Conservation (phyloP, 92 coral and sea anemone species). For the Porites lobata region DNA sequence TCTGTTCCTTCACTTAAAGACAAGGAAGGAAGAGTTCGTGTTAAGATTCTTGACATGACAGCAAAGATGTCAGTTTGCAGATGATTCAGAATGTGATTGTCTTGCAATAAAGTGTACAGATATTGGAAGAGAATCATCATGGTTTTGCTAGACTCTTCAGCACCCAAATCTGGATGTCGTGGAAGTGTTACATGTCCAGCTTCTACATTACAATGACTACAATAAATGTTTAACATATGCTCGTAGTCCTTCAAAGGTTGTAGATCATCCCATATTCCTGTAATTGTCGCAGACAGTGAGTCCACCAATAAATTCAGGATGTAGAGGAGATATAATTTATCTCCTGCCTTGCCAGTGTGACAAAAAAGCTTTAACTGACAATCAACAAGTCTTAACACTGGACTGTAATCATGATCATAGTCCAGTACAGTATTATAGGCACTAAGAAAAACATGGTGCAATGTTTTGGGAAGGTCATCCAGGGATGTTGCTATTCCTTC, state of each 20-base stretch:
- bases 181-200: conserved; percentile 39
- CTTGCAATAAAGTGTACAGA: conserved; percentile 36
- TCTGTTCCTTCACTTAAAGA: conserved; percentile 17
- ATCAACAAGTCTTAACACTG: conserved; percentile 51
- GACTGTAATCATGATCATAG: conserved; percentile 28
- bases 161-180: conserved; percentile 54
- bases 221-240: conserved; percentile 35
- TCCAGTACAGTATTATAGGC: conserved; percentile 43
- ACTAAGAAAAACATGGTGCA: conserved; percentile 50
- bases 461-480: conserved; percentile 18
- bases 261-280: conserved; percentile 49
- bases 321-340: conserved; percentile 44
- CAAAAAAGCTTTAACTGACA: conserved; percentile 35
- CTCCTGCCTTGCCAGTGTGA: conserved; percentile 46
- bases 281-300: conserved; percentile 56
- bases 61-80: conserved; percentile 54
- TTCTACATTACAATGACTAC: neutral
- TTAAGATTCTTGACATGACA: conserved; percentile 48
- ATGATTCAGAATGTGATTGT: conserved; percentile 32
- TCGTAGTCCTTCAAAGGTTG: conserved; percentile 56
- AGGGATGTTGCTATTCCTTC: conserved; percentile 43
- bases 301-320: conserved; percentile 56
- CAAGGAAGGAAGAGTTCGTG: conserved; percentile 38
- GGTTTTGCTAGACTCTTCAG: conserved; percentile 46
- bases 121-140: conserved; percentile 34